Conservation (phyloP, 1,140 invertebrate species). For the Microplitis mediator region DNA sequence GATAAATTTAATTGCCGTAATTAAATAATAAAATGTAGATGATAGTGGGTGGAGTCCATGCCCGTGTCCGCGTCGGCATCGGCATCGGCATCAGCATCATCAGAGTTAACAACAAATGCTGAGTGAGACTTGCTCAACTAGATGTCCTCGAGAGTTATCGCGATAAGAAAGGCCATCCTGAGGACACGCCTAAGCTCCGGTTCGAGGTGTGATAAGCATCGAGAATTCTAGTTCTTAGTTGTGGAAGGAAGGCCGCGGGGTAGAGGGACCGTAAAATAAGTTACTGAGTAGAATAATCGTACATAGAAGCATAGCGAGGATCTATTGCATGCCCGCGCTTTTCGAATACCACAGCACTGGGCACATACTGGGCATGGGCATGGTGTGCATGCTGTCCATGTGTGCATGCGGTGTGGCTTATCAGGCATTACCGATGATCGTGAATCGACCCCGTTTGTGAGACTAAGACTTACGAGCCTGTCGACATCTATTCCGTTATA, state of each 20-base stretch:
- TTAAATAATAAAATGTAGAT: too few species aligned
- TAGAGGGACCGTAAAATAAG: neutral
- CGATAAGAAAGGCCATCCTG: constrained; percentile 60
- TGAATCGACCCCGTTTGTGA: constrained; percentile 29
- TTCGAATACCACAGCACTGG: neutral
- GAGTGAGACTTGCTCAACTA: constrained; percentile 41
- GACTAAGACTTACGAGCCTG: constrained; percentile 33
- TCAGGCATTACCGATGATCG: constrained; percentile 15
- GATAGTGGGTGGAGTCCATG: constrained; percentile 11
- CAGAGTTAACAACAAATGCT: constrained; percentile 30
- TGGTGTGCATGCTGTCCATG: neutral
- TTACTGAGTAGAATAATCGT: neutral
- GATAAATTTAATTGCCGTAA: too few species aligned
- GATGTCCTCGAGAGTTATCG: constrained; percentile 49
- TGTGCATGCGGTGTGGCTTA: neutral
- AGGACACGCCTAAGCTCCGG: constrained; percentile 51
- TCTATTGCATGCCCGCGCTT: neutral
- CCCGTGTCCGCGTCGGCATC: neutral
- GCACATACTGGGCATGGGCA: neutral
- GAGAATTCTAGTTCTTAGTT: constrained; percentile 3
- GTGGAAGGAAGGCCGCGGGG: neutral
- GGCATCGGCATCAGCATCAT: too few species aligned
- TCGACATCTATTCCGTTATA: constrained; percentile 38
- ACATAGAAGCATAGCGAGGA: neutral
- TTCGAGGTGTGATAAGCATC: constrained; percentile 31